Evolutionary conservation across 2,888 invertebrate species (phyloP).

Genomic region (Tuberolachnus salignus): DNA sequence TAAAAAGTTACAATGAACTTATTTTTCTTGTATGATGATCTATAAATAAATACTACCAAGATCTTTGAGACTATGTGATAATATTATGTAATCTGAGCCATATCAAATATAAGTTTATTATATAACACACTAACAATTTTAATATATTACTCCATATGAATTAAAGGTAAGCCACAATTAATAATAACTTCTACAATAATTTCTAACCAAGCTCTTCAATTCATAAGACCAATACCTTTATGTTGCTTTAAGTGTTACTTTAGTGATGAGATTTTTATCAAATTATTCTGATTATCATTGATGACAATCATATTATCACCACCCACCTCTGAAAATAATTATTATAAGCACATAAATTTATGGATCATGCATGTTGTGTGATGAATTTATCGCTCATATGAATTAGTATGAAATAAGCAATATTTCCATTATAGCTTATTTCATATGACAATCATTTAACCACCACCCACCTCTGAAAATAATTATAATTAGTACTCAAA

Average conservation of each 20-base stretch:
- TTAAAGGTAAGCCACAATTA: too few species aligned
- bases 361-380: background rate
- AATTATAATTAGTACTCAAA: background rate
- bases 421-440: too few species aligned
- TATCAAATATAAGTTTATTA: too few species aligned
- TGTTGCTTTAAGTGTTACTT: too few species aligned
- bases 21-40: too few species aligned
- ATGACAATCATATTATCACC: constrained; percentile 5
- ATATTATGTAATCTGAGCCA: background rate
- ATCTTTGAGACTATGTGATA: background rate
- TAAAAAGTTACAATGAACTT: background rate
- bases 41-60: background rate
- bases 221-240: too few species aligned
- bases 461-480: background rate
- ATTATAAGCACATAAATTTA: background rate
- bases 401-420: too few species aligned
- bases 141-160: too few species aligned
- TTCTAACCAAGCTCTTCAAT: too few species aligned
- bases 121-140: too few species aligned
- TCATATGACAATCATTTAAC: constrained; percentile 1
- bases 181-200: too few species aligned
- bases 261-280: background rate
- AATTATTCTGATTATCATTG: background rate
- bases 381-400: background rate
- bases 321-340: background rate